Evolutionary conservation across 2,797 vertebrate species (phyloP), one percentile per base, ranked within the genome.

Genomic region (Sphaeramia orbicularis): DNA sequence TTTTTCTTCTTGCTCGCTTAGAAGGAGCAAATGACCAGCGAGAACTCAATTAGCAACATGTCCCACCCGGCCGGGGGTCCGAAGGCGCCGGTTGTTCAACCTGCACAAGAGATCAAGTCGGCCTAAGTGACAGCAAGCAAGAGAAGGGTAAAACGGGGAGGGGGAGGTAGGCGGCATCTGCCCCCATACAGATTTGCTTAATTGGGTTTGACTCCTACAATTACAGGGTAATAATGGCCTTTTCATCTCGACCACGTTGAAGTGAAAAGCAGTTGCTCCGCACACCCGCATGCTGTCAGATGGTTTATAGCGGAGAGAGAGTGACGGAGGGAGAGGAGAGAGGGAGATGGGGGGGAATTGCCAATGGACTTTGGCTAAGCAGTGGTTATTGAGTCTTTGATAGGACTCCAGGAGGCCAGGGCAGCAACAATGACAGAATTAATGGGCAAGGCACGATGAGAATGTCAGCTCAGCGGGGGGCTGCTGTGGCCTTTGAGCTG

Each of bases 1-100:
- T 78, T 84, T 92, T 87, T 93, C 95, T 95, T 96, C 93, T 94
- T 95, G 94, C 93, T 95, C 95, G 96, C 90, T 95, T 96, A 92
- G 88, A 91, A 92, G 92, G 91, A 92, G 94, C 92, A 96, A 95
- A 94, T 95, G 86, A 91, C 85, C 91, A 89, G 91, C 83, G 47
- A 96, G 95, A 91, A 94, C 92, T 93, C 92, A 95, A 95, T 96
- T 92, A 95, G 92, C 86, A 89, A 90, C 92, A 90, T 91, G 86
- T 91, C 87, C 83, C 78, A 65, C 77, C 48, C 43, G 5, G 66
- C 77, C 0, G 74, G 86, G 87, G 71, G 84, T 86, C 74, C 14
- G 16, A 80, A 80, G 67, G 6, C 19, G 14, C 61, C 4, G 13
- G 75, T 61, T 74, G 76, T 81, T 63, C 65, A 11, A 67, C 41